Base-by-base conservation (phyloP, 2,113 vertebrate species). In the Nothobranchius furzeri region DNA sequence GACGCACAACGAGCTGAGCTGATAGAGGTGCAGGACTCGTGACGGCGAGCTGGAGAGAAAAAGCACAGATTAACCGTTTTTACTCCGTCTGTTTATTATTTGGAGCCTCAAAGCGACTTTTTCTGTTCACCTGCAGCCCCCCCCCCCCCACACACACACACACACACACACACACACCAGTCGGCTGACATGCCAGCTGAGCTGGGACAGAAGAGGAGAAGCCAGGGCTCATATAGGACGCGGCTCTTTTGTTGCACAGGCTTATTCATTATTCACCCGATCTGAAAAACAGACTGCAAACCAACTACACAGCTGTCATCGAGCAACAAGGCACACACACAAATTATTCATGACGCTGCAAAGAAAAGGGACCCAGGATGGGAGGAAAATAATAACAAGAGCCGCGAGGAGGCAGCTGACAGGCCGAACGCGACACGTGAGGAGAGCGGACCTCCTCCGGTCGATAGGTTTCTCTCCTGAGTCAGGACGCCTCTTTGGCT, bases 181-280 rank as follows among this genome's bases (percentile, higher is more conserved):
- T 49, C 11, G 64, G 45, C 24, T 60, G 49, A 40, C 37, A 40
- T 7, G 54, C 57, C 62, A 75, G 3, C 67, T 50, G 57, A 70
- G 69, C 56, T 7, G 59, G 71, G 71, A 60, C 62, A 40, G 53
- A 46, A 14, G 45, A 54, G 52, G 60, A 57, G 76, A 81, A 70
- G 78, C 68, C 61, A 57, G n/a, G 62, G 71, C 87, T 85, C 85
- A 58, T 69, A 80, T 73, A 86, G 87, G 81, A 88, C 81, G 69
- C 62, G 7, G 81, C 83, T 90, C 91, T 90, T 91, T 92, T 91
- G 91, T 92, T 92, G 89, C 77, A 35, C 50, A 7, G 75, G 49
- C 89, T 91, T 91, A 93, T 93, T 88, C 85, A 93, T 93, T 91
- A 93, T 93, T 94, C 90, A 94, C 89, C 88, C 90, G 89, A 91